Evolutionary conservation across 2,888 invertebrate genomes (phyloP).

Genomic region (Archips xylosteana): DNA sequence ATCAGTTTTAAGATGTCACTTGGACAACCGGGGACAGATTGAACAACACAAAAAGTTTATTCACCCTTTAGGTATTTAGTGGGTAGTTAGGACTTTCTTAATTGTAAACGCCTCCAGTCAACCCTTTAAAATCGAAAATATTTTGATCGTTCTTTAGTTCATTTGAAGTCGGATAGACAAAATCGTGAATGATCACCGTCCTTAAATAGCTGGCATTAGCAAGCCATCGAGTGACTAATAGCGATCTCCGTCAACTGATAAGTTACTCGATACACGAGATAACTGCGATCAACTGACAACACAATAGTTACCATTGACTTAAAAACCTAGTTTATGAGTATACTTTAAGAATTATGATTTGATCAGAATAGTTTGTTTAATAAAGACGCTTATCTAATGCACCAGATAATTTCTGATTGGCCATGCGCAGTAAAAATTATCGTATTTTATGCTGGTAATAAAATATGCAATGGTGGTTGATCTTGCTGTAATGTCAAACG

Average conservation of each 20-base stretch:
- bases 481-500: background rate
- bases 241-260: conserved; percentile 26
- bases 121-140: too few species aligned
- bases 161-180: background rate
- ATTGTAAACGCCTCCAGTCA: too few species aligned
- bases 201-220: conserved; percentile 25
- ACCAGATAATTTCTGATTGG: background rate
- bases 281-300: conserved; percentile 22
- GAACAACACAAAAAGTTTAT: too few species aligned
- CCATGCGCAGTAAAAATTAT: background rate
- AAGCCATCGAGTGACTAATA: conserved; percentile 18
- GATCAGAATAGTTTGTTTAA: background rate
- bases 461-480: background rate
- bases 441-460: background rate
- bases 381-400: background rate
- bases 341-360: conserved; percentile 3
- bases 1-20: too few species aligned
- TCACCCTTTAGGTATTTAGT: too few species aligned
- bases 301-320: conserved; percentile 25
- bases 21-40: too few species aligned
- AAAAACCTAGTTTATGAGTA: conserved; percentile 25
- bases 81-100: too few species aligned
- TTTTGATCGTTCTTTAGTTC: too few species aligned
- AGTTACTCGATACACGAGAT: conserved; percentile 23
- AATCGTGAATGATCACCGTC: background rate